Percentiles rank a stretch among this genome's conserved stretches.
These are phyloP conservation scores for Chelonia mydas DNA, from an alignment of 2,797 vertebrate species.

Conservation along the genomic window DNA sequence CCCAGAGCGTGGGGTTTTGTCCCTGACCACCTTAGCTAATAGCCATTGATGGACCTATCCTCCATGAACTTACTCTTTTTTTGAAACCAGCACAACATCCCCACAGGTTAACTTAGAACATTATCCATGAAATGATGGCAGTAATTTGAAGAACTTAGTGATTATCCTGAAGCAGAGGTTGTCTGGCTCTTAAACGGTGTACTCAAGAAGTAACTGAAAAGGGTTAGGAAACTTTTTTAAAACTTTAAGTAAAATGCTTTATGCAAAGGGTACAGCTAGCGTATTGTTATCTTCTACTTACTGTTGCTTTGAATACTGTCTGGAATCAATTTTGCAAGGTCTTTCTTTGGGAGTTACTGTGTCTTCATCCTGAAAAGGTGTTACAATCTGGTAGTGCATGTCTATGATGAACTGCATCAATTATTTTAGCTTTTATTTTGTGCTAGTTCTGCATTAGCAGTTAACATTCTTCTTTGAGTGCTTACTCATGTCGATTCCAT, in stretches of 20 bases:
- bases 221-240: too few species aligned
- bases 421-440: rapidly evolving
- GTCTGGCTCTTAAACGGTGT: rapidly evolving
- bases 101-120: not conserved
- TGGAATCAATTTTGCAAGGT: not conserved
- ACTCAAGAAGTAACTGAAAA: not conserved
- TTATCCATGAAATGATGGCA: not conserved
- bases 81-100: not conserved
- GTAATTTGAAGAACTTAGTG: rapidly evolving
- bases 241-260: not conserved
- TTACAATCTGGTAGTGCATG: rapidly evolving
- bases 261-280: not conserved
- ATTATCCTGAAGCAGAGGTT: not conserved
- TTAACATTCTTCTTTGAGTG: not conserved
- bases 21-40: not conserved
- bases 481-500: too few species aligned
- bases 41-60: not conserved
- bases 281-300: not conserved
- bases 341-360: rapidly evolving
- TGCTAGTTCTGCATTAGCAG: rapidly evolving
- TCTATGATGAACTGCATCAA: rapidly evolving
- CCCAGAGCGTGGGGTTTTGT: not conserved
- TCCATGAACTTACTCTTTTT: not conserved
- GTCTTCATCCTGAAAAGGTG: rapidly evolving
- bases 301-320: not conserved